phyloP scores from a whole-genome alignment of 2,797 vertebrate species.

The Buceros bicornis region DNA sequence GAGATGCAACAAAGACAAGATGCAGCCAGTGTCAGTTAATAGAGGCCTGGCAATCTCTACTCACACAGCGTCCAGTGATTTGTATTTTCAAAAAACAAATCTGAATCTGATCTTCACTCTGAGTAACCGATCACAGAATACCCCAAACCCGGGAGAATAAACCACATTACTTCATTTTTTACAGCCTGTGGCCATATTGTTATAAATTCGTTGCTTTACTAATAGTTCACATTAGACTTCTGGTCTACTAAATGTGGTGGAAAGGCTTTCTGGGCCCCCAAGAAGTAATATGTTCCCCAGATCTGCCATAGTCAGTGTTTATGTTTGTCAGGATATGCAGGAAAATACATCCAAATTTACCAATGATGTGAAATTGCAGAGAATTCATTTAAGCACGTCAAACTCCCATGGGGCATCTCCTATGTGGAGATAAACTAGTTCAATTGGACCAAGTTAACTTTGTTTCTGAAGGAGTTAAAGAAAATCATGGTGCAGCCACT shows the following conservation, averaged over 20 bases:
- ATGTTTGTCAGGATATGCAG: neutral
- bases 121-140: neutral
- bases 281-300: neutral
- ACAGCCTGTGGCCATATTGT: neutral
- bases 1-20: neutral
- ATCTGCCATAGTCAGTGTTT: neutral
- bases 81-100: conserved; percentile 1
- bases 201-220: neutral
- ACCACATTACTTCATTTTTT: neutral
- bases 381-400: neutral
- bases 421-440: neutral
- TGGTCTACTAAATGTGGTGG: neutral
- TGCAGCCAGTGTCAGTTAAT: neutral
- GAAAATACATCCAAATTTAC: neutral
- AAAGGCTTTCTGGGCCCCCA: neutral
- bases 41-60: neutral
- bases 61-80: neutral
- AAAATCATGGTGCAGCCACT: neutral
- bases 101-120: neutral
- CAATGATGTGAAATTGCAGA: neutral
- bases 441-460: neutral
- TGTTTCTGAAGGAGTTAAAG: neutral
- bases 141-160: neutral
- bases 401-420: neutral
- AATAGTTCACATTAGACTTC: neutral